Conservation (phyloP, 2,888 invertebrate species). For the Ormyrus thymus region DNA sequence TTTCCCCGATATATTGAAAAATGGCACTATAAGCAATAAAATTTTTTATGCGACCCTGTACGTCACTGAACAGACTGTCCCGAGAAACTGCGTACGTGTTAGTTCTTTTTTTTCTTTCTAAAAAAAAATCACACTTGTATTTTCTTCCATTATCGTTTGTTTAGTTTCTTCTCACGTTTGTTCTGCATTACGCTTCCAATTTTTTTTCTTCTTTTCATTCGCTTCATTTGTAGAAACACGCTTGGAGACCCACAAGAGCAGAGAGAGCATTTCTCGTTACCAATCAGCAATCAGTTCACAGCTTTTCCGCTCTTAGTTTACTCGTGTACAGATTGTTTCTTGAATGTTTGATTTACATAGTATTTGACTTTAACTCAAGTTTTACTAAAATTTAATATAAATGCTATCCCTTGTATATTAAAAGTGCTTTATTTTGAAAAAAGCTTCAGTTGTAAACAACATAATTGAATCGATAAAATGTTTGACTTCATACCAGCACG, state of each 20-base stretch:
- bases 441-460: no score
- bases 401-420: no score
- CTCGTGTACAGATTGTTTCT: no score
- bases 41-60: not conserved
- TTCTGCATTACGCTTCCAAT: conserved; percentile 15
- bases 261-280: conserved; percentile 9
- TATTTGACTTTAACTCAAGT: no score
- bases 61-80: not conserved
- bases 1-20: not conserved
- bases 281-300: conserved; percentile 42
- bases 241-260: not conserved
- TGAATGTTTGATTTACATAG: no score
- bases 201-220: not conserved
- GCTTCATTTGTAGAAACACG: not conserved
- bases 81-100: conserved; percentile 21
- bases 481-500: no score
- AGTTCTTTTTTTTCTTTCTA: not conserved
- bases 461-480: no score
- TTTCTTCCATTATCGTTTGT: conserved; percentile 14
- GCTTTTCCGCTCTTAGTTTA: not conserved
- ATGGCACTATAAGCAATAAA: not conserved
- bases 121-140: conserved; percentile 23
- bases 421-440: no score
- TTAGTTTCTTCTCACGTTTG: conserved; percentile 36
- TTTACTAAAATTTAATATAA: no score